These are phyloP conservation scores for Pteria penguin DNA, from an alignment of 2,888 invertebrate genomes.

Conservation along the genomic window DNA sequence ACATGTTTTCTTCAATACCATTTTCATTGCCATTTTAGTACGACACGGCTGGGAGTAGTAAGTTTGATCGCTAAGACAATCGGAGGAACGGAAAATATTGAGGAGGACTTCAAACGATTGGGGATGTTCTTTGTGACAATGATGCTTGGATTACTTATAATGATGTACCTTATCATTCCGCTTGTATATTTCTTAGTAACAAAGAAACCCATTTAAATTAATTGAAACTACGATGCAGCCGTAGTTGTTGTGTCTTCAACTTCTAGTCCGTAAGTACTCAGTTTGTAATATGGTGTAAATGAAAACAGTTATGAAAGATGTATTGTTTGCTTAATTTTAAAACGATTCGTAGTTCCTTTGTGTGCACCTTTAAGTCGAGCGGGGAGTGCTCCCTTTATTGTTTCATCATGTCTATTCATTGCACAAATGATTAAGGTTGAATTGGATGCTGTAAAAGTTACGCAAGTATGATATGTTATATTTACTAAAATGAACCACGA, in stretches of 20 bases:
- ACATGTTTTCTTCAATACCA: too few species aligned
- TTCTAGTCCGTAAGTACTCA: slow-evolving; percentile 67
- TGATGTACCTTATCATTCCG: slow-evolving; percentile 44
- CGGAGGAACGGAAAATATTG: too few species aligned
- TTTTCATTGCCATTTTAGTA: too few species aligned
- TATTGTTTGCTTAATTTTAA: slow-evolving; percentile 60
- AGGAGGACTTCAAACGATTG: slow-evolving; percentile 56
- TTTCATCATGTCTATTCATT: slow-evolving; percentile 66
- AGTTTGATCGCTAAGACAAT: too few species aligned
- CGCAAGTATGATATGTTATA: slow-evolving; percentile 65
- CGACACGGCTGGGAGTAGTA: too few species aligned
- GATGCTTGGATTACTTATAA: slow-evolving; percentile 36
- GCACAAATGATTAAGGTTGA: slow-evolving; percentile 56
- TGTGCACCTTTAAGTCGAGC: slow-evolving; percentile 65
- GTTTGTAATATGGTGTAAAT: too few species aligned
- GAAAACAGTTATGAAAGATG: too few species aligned
- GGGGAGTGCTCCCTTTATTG: slow-evolving; percentile 67
- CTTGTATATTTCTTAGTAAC: slow-evolving; percentile 42
- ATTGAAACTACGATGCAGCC: slow-evolving; percentile 58
- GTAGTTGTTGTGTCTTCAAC: slow-evolving; percentile 65
- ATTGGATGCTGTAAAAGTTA: slow-evolving; percentile 51
- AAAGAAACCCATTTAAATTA: slow-evolving; percentile 54
- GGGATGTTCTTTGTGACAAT: slow-evolving; percentile 59
- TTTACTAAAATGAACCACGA: too few species aligned
- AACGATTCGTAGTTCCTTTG: slow-evolving; percentile 69